Evolutionary conservation across 1,140 invertebrate genomes (phyloP), one percentile per base, ranked within the genome.

Genomic region (Dendroctonus valens): DNA sequence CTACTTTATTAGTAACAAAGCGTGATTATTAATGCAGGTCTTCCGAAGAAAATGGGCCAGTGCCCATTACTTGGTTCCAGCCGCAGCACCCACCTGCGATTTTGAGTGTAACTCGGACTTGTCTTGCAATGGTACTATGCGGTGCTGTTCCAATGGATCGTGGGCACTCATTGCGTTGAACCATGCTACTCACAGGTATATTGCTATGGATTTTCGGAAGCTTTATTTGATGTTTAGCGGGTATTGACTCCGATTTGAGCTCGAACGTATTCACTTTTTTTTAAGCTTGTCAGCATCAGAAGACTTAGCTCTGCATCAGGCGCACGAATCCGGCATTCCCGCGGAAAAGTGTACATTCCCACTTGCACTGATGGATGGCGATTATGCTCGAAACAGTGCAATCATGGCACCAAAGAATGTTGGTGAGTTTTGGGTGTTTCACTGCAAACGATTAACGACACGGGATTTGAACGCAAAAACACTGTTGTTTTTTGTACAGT

Each of bases 101-200:
- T 85, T 89, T 70, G 85, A 89, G 72, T 94, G 92, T 71, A 86
- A 85, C 37, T 85, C 83, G 0, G 91, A 94, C 79, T 82, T 86
- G 5, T 87, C 91, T 61, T 94, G 92, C 72, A 83, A 85, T 3
- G 82, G 83, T 0, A 80, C 80, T 0, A 81, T 84, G 42, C 87
- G 91, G 63, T 94, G 92, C 76, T 94, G 92, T 73, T 91, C 90
- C 1, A 93, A 92, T 49, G 91, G 91, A 42, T 94, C n/a, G 91
- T 74, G 91, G n/a, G 91, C 2, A 93, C 90, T 0, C 87, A 90
- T 68, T 93, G 91, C 73, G 83, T 90, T 0, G 79, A 85, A 42
- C 88, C 90, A 0, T 91, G 11, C 79, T 90, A 65, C 86, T 89
- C 59, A 90, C 91, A 54, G 75, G 73, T 73, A 59, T 53, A 42